phyloP scores from a whole-genome alignment of 2,113 vertebrate species.

The Colaptes auratus region DNA sequence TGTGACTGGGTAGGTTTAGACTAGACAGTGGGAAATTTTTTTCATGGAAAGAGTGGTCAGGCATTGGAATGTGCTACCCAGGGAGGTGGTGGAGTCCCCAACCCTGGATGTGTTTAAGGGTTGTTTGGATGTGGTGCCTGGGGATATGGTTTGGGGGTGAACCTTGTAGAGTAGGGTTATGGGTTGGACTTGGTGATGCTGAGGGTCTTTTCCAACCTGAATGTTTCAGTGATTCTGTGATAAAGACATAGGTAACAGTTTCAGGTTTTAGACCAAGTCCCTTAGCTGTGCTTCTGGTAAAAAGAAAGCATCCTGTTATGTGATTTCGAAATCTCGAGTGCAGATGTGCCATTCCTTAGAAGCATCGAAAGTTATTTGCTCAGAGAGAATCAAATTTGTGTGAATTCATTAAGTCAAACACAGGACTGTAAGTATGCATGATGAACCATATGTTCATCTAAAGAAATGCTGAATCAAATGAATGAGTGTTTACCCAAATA shows the following conservation, averaged over 20 bases:
- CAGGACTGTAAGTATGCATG: neutral
- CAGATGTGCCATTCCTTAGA: slow-evolving; percentile 41
- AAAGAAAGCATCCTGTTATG: slow-evolving; percentile 12
- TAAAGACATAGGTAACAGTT: neutral
- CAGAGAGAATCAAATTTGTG: slow-evolving; percentile 14
- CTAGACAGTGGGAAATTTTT: too few relatives aligned
- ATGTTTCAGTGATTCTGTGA: too few relatives aligned
- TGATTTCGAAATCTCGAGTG: slow-evolving; percentile 9
- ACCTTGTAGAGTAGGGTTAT: too few relatives aligned
- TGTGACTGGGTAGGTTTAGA: too few relatives aligned
- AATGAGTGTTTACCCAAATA: slow-evolving; percentile 19
- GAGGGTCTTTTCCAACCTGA: too few relatives aligned
- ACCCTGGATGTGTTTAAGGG: too few relatives aligned
- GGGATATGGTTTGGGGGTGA: too few relatives aligned
- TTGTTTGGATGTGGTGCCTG: too few relatives aligned
- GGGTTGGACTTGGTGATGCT: too few relatives aligned
- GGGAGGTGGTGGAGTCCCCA: too few relatives aligned
- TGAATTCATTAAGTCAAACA: slow-evolving; percentile 29
- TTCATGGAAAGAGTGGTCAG: too few relatives aligned
- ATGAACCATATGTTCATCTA: slow-evolving; percentile 23
- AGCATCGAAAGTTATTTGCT: slow-evolving; percentile 28
- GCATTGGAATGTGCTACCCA: too few relatives aligned
- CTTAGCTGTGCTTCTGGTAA: neutral
- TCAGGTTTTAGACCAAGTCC: neutral
- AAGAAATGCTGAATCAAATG: neutral